These are phyloP conservation scores for Conger conger DNA, from an alignment of 2,113 vertebrate species.

Conservation along the genomic window DNA sequence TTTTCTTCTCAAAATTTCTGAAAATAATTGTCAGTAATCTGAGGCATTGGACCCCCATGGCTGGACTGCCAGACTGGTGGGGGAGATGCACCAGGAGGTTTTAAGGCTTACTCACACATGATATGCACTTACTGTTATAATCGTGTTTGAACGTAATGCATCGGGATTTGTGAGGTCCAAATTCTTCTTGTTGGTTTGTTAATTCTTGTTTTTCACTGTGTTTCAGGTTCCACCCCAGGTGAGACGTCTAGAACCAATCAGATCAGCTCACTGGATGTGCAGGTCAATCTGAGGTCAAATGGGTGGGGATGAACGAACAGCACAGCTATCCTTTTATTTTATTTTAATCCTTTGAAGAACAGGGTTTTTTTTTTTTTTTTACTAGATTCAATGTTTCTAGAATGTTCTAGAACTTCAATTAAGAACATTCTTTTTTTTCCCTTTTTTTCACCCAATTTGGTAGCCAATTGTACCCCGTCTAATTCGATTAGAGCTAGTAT, in stretches of 20 bases:
- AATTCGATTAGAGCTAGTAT: no score
- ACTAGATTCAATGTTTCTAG: no score
- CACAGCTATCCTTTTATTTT: neutral
- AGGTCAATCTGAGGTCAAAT: neutral
- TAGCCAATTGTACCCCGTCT: no score
- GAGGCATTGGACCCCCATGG: no score
- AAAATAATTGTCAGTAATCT: no score
- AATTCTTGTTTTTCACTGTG: neutral
- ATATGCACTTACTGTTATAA: neutral
- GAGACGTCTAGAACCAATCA: slow-evolving; percentile 34
- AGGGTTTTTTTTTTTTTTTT: neutral
- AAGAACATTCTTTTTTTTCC: no score
- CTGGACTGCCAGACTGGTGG: no score
- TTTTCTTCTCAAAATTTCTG: no score
- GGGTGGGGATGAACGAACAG: neutral
- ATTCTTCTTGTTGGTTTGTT: neutral
- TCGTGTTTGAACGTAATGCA: neutral
- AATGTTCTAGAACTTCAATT: no score
- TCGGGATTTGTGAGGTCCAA: neutral
- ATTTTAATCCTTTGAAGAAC: neutral
- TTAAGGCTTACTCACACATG: no score
- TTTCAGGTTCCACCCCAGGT: slow-evolving; percentile 67
- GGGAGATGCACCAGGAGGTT: no score
- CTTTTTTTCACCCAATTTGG: no score
- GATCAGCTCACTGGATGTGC: neutral